Evolutionary conservation across 2,113 vertebrate species (phyloP).

Genomic region (Pygathrix nemaeus): DNA sequence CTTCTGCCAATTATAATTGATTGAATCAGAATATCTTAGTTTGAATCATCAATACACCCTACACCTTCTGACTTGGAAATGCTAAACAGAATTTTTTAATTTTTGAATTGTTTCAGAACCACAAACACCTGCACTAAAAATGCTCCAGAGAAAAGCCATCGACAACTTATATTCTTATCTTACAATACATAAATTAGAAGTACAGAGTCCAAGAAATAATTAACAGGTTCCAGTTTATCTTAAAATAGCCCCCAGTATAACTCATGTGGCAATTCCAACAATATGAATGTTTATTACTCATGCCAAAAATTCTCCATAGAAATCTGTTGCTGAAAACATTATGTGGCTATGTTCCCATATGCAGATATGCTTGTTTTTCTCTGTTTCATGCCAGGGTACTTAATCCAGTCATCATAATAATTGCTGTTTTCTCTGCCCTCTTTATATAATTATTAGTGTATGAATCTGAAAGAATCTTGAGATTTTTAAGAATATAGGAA

Average conservation of each 20-base stretch:
- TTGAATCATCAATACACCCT: background rate
- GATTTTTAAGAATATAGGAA: slow-evolving; percentile 8
- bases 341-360: background rate
- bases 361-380: slow-evolving; percentile 36
- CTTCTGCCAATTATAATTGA: background rate
- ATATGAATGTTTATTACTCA: slow-evolving; percentile 41
- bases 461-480: slow-evolving; percentile 19
- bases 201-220: slow-evolving; percentile 57
- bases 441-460: slow-evolving; percentile 43
- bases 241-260: slow-evolving; percentile 69
- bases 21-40: background rate
- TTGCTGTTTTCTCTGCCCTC: slow-evolving; percentile 67
- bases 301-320: slow-evolving; percentile 54
- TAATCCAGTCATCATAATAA: slow-evolving; percentile 60
- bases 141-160: background rate
- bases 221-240: slow-evolving; percentile 53
- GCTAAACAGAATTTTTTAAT: background rate
- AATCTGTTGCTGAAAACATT: slow-evolving; percentile 56
- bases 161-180: slow-evolving; percentile 45
- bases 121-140: slow-evolving; percentile 21
- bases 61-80: background rate
- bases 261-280: slow-evolving; percentile 57
- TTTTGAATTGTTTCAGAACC: slow-evolving; percentile 44
- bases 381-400: slow-evolving; percentile 24
- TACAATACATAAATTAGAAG: slow-evolving; percentile 52